Evolutionary conservation across 92 coral and sea anemone genomes (phyloP).

Genomic region (Zoanthus gigantus): DNA sequence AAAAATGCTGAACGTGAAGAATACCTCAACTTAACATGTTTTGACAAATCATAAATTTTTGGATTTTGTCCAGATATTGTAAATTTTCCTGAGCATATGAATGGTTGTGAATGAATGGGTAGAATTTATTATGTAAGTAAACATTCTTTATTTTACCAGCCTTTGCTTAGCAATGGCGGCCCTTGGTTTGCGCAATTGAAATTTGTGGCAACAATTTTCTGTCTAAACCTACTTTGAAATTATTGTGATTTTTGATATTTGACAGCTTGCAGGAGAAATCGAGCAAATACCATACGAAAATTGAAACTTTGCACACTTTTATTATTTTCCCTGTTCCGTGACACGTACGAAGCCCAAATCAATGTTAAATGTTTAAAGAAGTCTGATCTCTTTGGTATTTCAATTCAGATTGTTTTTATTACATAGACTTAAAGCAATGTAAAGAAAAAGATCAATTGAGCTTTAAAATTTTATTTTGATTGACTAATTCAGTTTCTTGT

Average conservation of each 20-base stretch:
- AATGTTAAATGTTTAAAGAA: no score
- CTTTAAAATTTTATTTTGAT: no score
- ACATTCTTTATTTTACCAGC: slow-evolving; percentile 63
- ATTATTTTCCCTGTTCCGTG: neutral
- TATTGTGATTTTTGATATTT: neutral
- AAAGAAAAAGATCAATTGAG: no score
- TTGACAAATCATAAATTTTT: slow-evolving; percentile 14
- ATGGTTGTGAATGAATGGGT: slow-evolving; percentile 22
- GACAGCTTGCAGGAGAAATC: neutral
- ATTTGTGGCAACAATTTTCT: neutral
- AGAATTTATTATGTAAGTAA: neutral
- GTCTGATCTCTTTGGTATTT: no score
- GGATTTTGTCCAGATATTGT: slow-evolving; percentile 43
- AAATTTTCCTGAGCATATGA: neutral
- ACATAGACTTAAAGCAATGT: no score
- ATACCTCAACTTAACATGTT: neutral
- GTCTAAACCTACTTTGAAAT: no score
- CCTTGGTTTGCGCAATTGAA: neutral
- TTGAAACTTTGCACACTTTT: neutral
- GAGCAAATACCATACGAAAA: neutral
- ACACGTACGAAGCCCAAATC: no score
- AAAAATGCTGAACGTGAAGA: neutral
- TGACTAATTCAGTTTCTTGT: no score
- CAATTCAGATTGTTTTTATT: no score
- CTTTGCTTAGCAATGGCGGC: slow-evolving; percentile 74